Evolutionary conservation across 2,797 vertebrate genomes (phyloP), one percentile per base, ranked within the genome.

Genomic region (Chanos chanos): DNA sequence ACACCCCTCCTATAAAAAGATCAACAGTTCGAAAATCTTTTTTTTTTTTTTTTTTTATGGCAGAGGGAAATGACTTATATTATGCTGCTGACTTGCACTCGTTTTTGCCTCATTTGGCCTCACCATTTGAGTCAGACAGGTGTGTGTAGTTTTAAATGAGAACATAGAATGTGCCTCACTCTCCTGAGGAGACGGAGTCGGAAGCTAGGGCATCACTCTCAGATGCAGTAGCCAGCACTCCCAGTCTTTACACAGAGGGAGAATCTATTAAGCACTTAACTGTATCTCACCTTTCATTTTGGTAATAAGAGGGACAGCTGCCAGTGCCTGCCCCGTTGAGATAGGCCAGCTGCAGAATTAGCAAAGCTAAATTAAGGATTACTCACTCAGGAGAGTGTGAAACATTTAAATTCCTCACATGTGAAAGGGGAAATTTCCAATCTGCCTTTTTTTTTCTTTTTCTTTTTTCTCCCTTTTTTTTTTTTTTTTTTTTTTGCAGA

Each of bases 361-460:
- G 64, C 16, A 47, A 40, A 53, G 61, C 47, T 53, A 50, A 63
- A 64, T 71, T 59, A 61, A 56, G 30, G 44, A 66, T 64, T 66
- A 70, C 49, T 66, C 18, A 8, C 47, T 61, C 39, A 49, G 36
- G 44, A 53, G 5, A 22, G 61, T 54, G 55, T 24, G 39, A 65
- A 19, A 48, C 43, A 19, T 28, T 30, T 43, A 51, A 27, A 49
- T 51, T 37, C 60, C 28, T 9, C 28, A 58, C 39, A 36, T 18
- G 9, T 44, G 50, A 7, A 9, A 12, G 4, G 28, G 40, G 19
- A 27, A 25, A 15, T 18, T 21, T 41, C 41, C 16, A 41, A 41
- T 19, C 16, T 16, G 39, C 19, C 8, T 16, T 19, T 41, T 16
- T 18, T 16, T 9, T 18, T 3, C 39, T 4, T 7, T 3, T 41